phyloP scores from a whole-genome alignment of 1,140 invertebrate species.

The Agrypnia vestita region DNA sequence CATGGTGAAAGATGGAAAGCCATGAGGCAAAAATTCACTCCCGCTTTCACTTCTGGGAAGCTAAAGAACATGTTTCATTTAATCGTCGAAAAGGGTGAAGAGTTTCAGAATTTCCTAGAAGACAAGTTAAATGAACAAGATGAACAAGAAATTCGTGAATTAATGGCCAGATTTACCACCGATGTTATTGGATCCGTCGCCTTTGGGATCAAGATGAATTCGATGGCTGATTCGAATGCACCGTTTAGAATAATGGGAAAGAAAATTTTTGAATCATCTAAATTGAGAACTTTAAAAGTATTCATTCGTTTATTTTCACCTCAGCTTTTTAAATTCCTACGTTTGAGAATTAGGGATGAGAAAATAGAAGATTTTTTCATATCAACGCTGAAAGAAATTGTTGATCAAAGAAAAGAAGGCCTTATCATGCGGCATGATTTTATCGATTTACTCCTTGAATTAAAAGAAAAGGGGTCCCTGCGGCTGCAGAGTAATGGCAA shows the following conservation, averaged over 20 bases:
- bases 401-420: conserved; percentile 61
- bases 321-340: conserved; percentile 36
- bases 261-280: conserved; percentile 64
- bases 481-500: conserved; percentile 50
- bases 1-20: conserved; percentile 69
- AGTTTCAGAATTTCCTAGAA: conserved; percentile 54
- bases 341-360: conserved; percentile 60
- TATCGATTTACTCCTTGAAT: conserved; percentile 74
- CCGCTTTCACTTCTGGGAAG: conserved; percentile 72
- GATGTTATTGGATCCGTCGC: conserved; percentile 72
- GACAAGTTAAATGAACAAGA: conserved; percentile 36
- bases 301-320: conserved; percentile 33
- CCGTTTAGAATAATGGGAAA: conserved; percentile 65
- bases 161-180: conserved; percentile 69
- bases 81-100: conserved; percentile 64
- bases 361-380: conserved; percentile 53
- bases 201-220: conserved; percentile 66
- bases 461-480: conserved; percentile 68
- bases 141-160: conserved; percentile 55
- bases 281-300: conserved; percentile 16
- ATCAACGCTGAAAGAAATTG: conserved; percentile 45
- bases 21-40: conserved; percentile 74
- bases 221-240: conserved; percentile 65
- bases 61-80: conserved; percentile 74
- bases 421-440: conserved; percentile 72